Evolutionary conservation across 2,797 vertebrate species (phyloP), one percentile per base, ranked within the genome.

Genomic region (Hoplostethus mediterraneus): DNA sequence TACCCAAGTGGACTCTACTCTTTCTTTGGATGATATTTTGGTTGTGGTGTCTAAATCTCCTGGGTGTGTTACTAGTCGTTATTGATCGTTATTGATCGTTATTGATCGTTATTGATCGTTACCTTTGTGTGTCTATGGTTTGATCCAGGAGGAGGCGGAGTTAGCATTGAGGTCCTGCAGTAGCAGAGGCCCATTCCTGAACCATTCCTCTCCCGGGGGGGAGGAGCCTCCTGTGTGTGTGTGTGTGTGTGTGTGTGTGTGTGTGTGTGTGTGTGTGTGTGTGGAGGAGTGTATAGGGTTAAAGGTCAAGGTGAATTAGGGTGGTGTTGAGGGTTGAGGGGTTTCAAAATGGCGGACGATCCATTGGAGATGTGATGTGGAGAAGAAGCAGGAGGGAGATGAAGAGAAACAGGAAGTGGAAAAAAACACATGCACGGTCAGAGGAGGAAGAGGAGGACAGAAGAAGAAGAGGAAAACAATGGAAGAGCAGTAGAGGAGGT

Each of bases 141-240:
- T 94, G 93, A 95, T 95, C 95, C 94, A 96, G 81, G 94, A 92
- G 42, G 94, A 92, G 73, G 91, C 88, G 67, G 90, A 90, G 90
- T 94, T 94, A 90, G 94, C 93, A 91, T 94, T 95, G 91, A 94
- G 93, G 90, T 94, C 94, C 92, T 94, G 93, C 92, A 93, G 94
- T 78, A 92, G 79, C 84, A 95, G 89, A 89, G 91, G 85, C 80
- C 87, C 89, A n/a, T 77, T 93, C 92, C 25, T 95, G 88, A 90
- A 92, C 95, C 95, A 96, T 69, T 94, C 93, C 79, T 89, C 89
- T 80, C 87, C 87, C 75, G 87, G 87, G 70, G 90, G 91, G 83
- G 88, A 89, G 61, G 90, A 86, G 87, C 82, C 86, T 84, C 88
- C 84, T 91, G 49, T 44, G 66, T 57, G 42, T 54, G 40, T 54